These are phyloP conservation scores for Grallaria varia DNA, from an alignment of 2,113 vertebrate species.

Conservation along the genomic window DNA sequence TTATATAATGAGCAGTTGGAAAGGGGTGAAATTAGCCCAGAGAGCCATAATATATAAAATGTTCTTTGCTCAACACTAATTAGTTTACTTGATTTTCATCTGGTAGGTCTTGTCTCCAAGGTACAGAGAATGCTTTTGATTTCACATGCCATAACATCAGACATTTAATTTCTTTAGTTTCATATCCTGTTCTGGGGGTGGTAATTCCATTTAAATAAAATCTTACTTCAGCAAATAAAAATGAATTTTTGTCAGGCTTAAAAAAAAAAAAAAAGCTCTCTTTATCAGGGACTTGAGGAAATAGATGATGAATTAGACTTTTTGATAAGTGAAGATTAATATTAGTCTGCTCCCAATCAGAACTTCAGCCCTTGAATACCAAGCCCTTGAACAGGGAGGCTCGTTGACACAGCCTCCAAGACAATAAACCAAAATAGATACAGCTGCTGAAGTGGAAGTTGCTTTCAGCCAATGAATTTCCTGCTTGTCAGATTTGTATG, in stretches of 20 bases:
- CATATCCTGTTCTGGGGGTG: neutral
- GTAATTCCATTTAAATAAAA: neutral
- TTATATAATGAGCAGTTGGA: neutral
- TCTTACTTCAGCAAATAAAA: slow-evolving; percentile 3
- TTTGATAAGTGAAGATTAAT: slow-evolving; percentile 36
- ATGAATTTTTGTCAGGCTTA: neutral
- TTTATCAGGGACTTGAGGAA: neutral
- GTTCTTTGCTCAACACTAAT: slow-evolving; percentile 44
- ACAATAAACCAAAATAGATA: slow-evolving; percentile 45
- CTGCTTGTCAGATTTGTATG: slow-evolving; percentile 51
- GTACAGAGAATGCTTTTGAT: slow-evolving; percentile 9
- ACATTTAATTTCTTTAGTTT: neutral
- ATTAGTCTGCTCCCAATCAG: slow-evolving; percentile 36
- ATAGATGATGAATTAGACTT: neutral
- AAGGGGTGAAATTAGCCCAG: slow-evolving; percentile 41
- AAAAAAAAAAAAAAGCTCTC: neutral
- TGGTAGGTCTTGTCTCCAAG: slow-evolving; percentile 45
- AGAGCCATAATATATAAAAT: slow-evolving; percentile 15
- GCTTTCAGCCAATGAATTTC: slow-evolving; percentile 47
- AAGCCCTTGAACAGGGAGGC: neutral
- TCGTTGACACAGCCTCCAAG: slow-evolving; percentile 37
- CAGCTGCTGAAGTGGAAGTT: slow-evolving; percentile 48
- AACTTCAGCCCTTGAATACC: slow-evolving; percentile 23
- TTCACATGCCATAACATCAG: slow-evolving; percentile 17
- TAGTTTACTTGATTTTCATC: slow-evolving; percentile 54